Base-by-base conservation (phyloP, 2,113 vertebrate species). In the Menidia beryllina region DNA sequence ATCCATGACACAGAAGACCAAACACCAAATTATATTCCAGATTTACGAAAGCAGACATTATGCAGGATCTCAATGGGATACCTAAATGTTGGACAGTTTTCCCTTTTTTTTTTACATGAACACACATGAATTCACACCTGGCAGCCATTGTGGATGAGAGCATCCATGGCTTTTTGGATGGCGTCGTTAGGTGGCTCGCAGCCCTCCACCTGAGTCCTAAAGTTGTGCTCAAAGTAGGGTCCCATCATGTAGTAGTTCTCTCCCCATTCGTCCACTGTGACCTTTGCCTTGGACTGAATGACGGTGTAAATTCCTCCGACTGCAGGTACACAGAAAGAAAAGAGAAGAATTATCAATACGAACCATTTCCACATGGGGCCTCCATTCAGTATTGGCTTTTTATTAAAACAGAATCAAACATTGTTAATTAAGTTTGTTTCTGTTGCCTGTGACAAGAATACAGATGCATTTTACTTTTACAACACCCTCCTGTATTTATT, bases 231-330 rank as follows among this genome's bases (percentile, higher is more conserved):
- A 7, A 95, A 97, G 80, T 98, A 98, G 0, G 98, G 97, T 9
- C 98, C 98, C 41, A 99, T 93, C 82, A 99, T 93, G 85, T 94
- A 97, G 77, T 95, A 98, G 71, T 97, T 98, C 65, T 99, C 97
- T 0, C 97, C 97, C 97, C 97, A 99, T 82, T 98, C 97, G 7
- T 99, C 96, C 48, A 91, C 92, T 0, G 96, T 99, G 56, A 95
- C 93, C 90, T 95, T 98, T 19, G 96, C 94, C 86, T 99, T 99
- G n/a, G 96, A 97, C 92, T 99, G 97, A 82, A 99, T 98, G 79
- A 99, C 98, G 0, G 98, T 99, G 86, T 95, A 98, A 91, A 99
- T 99, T 60, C 98, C 97, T 59, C 97, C 98, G 43, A 99, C 98
- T 99, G 92, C 25, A 77, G 69, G 4, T 71, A 49, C 38, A 53